A percentile compares a stretch with the other conserved stretches of the same genome.
These are phyloP conservation scores for Anolis sagrei DNA, from an alignment of 2,113 vertebrate genomes.

Conservation along the genomic window DNA sequence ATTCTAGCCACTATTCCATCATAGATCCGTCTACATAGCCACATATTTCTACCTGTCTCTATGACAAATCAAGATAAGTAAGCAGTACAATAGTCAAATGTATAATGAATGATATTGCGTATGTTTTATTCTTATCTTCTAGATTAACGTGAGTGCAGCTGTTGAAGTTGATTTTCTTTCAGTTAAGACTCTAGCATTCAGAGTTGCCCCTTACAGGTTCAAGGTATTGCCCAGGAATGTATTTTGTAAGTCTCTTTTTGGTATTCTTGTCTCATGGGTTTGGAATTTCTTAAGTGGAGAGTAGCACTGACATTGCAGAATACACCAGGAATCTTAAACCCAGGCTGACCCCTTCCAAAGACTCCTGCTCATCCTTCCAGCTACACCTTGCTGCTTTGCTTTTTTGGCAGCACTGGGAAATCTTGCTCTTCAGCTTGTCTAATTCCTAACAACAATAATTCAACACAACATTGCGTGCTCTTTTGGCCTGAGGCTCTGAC, in stretches of 20 bases:
- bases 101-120: neutral
- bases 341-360: neutral
- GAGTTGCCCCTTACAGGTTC: neutral
- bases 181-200: neutral
- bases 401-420: neutral
- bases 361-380: neutral
- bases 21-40: no score
- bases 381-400: neutral
- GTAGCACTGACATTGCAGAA: neutral
- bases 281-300: conserved; percentile 8
- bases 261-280: neutral
- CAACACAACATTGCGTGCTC: neutral
- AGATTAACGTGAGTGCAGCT: neutral
- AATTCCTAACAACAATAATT: neutral
- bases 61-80: neutral
- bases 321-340: neutral
- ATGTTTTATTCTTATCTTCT: neutral
- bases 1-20: no score
- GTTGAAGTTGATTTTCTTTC: neutral
- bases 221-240: neutral
- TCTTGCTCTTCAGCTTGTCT: neutral
- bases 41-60: no score
- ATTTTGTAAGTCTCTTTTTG: neutral
- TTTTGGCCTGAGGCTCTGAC: neutral
- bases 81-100: neutral